Conservation (phyloP, 2,113 vertebrate species). For the Lophotis ruficrista region DNA sequence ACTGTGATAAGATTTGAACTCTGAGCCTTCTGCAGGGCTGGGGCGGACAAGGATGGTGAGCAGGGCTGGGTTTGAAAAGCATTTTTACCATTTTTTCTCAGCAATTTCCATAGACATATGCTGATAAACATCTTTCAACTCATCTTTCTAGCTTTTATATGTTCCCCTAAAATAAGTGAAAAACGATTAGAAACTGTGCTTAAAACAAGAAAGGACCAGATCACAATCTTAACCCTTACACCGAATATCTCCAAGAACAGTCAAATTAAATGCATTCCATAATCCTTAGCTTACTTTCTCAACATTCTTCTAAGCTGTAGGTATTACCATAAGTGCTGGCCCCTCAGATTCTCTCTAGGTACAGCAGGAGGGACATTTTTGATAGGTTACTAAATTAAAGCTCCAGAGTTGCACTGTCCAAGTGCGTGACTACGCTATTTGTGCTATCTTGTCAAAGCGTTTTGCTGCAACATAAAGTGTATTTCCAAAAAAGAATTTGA, state of each 20-base stretch:
- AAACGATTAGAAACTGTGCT: not conserved
- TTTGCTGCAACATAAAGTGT: not conserved
- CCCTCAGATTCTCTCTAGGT: not conserved
- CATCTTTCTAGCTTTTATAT: not conserved
- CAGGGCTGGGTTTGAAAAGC: not conserved
- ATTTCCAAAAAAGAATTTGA: not conserved
- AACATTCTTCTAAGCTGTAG: not conserved
- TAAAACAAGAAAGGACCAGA: not conserved
- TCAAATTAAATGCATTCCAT: not conserved
- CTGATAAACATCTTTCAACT: not conserved
- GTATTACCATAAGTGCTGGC: not conserved
- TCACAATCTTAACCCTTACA: not conserved
- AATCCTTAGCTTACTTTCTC: not conserved
- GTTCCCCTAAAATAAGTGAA: not conserved
- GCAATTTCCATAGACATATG: not conserved
- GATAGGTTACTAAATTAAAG: not conserved
- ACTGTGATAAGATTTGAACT: not conserved
- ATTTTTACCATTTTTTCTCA: not conserved
- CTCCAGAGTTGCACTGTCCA: not conserved
- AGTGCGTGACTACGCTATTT: not conserved
- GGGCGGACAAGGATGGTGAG: not conserved
- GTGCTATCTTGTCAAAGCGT: not conserved
- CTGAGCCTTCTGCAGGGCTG: not conserved
- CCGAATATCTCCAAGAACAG: not conserved
- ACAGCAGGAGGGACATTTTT: not conserved